Evolutionary conservation across 2,888 invertebrate species (phyloP), one percentile per base, ranked within the genome.

Genomic region (Drosophila yooni): DNA sequence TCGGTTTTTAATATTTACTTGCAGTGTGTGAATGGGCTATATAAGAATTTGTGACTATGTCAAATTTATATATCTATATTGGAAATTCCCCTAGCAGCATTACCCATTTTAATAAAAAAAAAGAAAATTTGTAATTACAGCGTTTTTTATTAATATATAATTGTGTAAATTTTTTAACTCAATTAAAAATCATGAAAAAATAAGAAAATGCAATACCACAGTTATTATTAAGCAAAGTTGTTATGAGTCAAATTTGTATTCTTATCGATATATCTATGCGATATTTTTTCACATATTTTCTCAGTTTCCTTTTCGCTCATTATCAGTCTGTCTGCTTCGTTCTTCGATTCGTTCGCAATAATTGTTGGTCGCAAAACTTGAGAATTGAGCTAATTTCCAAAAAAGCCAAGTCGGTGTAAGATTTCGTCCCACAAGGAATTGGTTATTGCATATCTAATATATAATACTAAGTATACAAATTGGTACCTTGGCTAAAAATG

Each of bases 261-360:
- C 1, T 51, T 67, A 78, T 78, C 76, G 76, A 77, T 78, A 40
- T 38, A 31, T 46, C 1, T 13, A n/a, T 48, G 38, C 75, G 79
- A 77, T 77, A 52, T 10, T 70, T 78, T 74, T 66, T 15, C 38
- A 46, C 53, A 61, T 66, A 56, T 70, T 78, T 63, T 74, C 67
- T 51, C 63, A 27, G 51, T 74, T 78, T 74, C 74, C 71, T 74
- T 57, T 77, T 74, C 60, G 50, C 70, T 52, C 74, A 67, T 78
- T 74, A 74, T 77, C 66, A 74, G 75, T 77, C 66, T 77, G 59
- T 77, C 74, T 77, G 61, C 74, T 77, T 78, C 79, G 66, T 70
- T 74, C 66, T 74, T 79, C 63, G 58, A 33, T 78, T 74, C 66
- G 58, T 70, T 74, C 61, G 74, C 74, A 74, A 74, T 74, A 70